Percentiles rank a stretch among this genome's conserved stretches.
phyloP scores from a whole-genome alignment of 2,113 vertebrate species.

The Scophthalmus maximus region DNA sequence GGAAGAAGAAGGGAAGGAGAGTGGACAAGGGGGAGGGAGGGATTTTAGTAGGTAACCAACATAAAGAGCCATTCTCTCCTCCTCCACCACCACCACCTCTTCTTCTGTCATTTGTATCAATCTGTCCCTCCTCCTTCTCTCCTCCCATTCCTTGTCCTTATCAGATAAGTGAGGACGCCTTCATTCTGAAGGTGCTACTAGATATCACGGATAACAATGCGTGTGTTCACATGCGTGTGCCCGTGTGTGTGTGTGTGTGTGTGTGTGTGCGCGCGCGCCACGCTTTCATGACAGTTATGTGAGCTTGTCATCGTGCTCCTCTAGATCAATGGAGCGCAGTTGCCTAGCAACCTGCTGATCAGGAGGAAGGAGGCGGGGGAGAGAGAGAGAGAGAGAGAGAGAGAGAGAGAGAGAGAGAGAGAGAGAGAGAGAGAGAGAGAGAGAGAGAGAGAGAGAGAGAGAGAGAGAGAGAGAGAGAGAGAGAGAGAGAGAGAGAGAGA shows the following conservation, averaged over 20 bases:
- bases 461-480: conserved; percentile 42
- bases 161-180: conserved; percentile 63
- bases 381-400: conserved; percentile 34
- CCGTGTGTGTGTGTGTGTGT: conserved; percentile 28
- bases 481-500: conserved; percentile 53
- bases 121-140: conserved; percentile 59
- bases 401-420: conserved; percentile 55
- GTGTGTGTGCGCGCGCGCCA: conserved; percentile 53
- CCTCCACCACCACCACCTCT: conserved; percentile 38
- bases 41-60: conserved; percentile 42
- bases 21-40: conserved; percentile 27
- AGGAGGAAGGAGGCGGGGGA: conserved; percentile 56
- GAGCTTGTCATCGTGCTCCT: conserved; percentile 79
- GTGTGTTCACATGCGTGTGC: conserved; percentile 45
- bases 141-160: conserved; percentile 65
- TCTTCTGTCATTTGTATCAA: conserved; percentile 59
- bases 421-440: conserved; percentile 53
- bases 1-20: conserved; percentile 52
- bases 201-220: conserved; percentile 60
- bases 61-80: conserved; percentile 49
- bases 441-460: conserved; percentile 44
- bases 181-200: conserved; percentile 66
- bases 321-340: conserved; percentile 83
- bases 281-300: conserved; percentile 81
- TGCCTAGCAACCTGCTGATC: conserved; percentile 81